Base-by-base conservation (phyloP, 1,140 invertebrate genomes). In the Dysdera silvatica region DNA sequence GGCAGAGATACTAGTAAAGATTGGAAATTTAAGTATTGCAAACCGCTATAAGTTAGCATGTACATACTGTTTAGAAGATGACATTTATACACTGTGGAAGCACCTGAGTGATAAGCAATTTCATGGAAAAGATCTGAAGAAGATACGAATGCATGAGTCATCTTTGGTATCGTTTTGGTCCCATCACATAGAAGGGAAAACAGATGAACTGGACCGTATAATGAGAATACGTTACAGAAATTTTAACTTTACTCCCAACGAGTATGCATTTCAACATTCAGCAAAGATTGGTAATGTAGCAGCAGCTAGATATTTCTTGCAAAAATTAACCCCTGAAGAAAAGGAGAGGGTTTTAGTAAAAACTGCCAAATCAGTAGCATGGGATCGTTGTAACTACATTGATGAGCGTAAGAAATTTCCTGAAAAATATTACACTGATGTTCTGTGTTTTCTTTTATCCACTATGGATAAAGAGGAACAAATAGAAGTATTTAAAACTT, bases 371-470 rank as follows among this genome's bases (percentile, higher is more conserved):
- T 52, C 41, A 41, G 58, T 61, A 20, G 35, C 48, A 52, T 41
- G 32, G 10, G 53, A 28, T 52, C 48, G 35, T 52, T 52, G 33
- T 52, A 29, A 14, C 48, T 43, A 6, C 23, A 26, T 14, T 14
- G 3, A 49, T 18, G 43, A 43, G 28, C 6, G 16, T 52, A 52
- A 33, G 20, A 49, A 61, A 14, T 14, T 51, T 43, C 58, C 48
- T 43, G 53, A 61, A 43, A 49, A 61, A 40, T 28, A 52, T 14
- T 61, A 61, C 43, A 28, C 33, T 52, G 47, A 61, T 52, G 58
- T 52, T 52, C 53, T 61, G 53, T 52, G 48, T 52, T 52, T 52
- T 52, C 43, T 61, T 43, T 29, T 61, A 24, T 61, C 48, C 41
- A 23, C 40, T 41, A 52, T 29, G 33, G 18, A 61, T 24, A 37